Conservation (phyloP, 1,140 invertebrate genomes). For the Pomacea maculata region DNA sequence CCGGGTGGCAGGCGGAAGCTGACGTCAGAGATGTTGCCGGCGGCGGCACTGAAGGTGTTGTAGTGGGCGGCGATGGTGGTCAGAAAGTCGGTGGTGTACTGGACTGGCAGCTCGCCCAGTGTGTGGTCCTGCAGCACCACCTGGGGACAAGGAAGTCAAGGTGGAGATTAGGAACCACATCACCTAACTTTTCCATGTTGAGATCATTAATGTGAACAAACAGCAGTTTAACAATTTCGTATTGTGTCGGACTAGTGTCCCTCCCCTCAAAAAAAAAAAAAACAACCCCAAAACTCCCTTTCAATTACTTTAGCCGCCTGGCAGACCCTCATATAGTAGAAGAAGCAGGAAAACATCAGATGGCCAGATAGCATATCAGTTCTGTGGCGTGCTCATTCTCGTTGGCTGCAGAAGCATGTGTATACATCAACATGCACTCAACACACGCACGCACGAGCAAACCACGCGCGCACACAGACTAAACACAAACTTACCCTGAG, state of each 20-base stretch:
- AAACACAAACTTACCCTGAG: slow-evolving; percentile 8
- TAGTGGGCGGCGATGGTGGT: slow-evolving; percentile 29
- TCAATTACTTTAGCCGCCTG: no score
- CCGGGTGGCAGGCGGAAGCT: slow-evolving; percentile 29
- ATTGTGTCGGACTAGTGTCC: no score
- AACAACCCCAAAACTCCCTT: no score
- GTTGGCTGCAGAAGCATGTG: background rate
- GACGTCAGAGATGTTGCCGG: slow-evolving; percentile 20
- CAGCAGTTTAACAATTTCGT: background rate
- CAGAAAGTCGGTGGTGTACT: slow-evolving; percentile 17
- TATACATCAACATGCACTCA: background rate
- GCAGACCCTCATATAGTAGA: no score
- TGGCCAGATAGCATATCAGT: no score
- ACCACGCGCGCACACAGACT: background rate
- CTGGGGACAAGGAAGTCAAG: slow-evolving; percentile 14
- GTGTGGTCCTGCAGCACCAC: slow-evolving; percentile 27
- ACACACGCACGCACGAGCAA: background rate
- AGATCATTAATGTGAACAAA: background rate
- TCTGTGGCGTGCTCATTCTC: no score
- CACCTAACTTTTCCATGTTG: background rate
- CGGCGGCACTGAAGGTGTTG: slow-evolving; percentile 5
- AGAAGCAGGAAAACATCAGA: no score
- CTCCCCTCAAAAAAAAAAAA: no score
- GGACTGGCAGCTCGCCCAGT: slow-evolving; percentile 32
- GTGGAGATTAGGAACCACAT: slow-evolving; percentile 11